These are phyloP conservation scores for Neodontobutis hainanensis DNA, from an alignment of 2,113 vertebrate genomes.

Conservation along the genomic window DNA sequence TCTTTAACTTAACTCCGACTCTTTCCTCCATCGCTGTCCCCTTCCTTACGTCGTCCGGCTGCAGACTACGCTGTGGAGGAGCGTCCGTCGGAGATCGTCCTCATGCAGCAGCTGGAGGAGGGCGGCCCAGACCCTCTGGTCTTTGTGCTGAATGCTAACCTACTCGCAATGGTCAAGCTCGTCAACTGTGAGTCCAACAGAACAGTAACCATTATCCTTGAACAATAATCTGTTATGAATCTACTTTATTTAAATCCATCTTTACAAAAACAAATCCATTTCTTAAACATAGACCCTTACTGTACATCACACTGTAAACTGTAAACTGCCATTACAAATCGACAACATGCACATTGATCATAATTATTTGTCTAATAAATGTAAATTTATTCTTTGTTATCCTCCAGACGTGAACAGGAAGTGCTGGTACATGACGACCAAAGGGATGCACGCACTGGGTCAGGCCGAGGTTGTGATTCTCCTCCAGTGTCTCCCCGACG, in stretches of 20 bases:
- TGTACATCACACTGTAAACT: too few relatives aligned
- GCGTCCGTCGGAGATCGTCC: constrained; percentile 90
- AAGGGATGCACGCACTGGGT: constrained; percentile 97
- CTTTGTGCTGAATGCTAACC: constrained; percentile 97
- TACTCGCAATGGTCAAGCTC: constrained; percentile 97
- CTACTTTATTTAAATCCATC: too few relatives aligned
- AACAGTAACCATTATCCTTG: too few relatives aligned
- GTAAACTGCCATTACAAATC: too few relatives aligned
- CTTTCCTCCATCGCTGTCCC: constrained; percentile 5
- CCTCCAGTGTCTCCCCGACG: constrained; percentile 95
- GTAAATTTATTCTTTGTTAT: neutral
- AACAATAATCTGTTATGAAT: too few relatives aligned
- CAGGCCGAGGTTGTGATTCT: constrained; percentile 96
- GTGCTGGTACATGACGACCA: constrained; percentile 97
- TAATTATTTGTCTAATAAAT: neutral
- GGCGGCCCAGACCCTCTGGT: constrained; percentile 93
- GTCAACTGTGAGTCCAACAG: constrained; percentile 93
- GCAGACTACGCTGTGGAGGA: constrained; percentile 97
- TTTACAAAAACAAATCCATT: too few relatives aligned
- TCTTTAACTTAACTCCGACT: constrained; percentile 6
- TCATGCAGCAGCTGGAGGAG: constrained; percentile 97
- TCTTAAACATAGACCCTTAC: too few relatives aligned
- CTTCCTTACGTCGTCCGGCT: neutral
- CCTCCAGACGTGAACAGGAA: constrained; percentile 94
- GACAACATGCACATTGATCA: neutral